A percentile compares a stretch with the other conserved stretches of the same genome.
phyloP scores from a whole-genome alignment of 2,888 invertebrate genomes.

The Dysmachus trigonus region DNA sequence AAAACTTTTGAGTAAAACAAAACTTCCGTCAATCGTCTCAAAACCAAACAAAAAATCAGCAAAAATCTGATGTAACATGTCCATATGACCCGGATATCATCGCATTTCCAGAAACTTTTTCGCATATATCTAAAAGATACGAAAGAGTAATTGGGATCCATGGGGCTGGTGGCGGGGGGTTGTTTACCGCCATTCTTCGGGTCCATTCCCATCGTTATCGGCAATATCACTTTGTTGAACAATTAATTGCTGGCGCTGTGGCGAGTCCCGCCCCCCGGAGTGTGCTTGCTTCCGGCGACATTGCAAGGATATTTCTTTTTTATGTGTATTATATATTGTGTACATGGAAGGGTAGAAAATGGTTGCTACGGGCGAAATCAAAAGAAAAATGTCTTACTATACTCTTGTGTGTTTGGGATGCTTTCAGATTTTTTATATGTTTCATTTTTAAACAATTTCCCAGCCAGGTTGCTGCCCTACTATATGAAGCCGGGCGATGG shows the following conservation, averaged over 20 bases:
- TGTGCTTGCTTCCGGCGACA: background rate
- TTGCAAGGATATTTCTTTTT: background rate
- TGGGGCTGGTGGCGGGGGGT: background rate
- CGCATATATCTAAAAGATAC: background rate
- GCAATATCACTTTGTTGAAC: background rate
- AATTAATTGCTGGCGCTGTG: constrained; percentile 3
- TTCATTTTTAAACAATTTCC: background rate
- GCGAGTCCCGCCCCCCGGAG: background rate
- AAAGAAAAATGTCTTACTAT: background rate
- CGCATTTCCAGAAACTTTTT: background rate
- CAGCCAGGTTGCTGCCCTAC: background rate
- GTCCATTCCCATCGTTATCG: constrained; percentile 6
- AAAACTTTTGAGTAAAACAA: background rate
- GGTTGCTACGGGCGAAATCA: background rate
- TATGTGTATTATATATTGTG: background rate
- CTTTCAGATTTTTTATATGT: background rate
- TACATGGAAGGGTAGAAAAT: background rate
- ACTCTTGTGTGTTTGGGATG: background rate
- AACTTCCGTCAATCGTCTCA: background rate
- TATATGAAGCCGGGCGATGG: background rate
- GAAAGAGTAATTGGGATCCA: background rate
- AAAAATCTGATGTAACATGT: background rate
- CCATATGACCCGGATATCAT: background rate
- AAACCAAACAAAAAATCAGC: background rate
- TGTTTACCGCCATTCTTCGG: background rate